Base-by-base conservation (phyloP, 2,797 vertebrate species). In the Scolopax bukidnonensis region DNA sequence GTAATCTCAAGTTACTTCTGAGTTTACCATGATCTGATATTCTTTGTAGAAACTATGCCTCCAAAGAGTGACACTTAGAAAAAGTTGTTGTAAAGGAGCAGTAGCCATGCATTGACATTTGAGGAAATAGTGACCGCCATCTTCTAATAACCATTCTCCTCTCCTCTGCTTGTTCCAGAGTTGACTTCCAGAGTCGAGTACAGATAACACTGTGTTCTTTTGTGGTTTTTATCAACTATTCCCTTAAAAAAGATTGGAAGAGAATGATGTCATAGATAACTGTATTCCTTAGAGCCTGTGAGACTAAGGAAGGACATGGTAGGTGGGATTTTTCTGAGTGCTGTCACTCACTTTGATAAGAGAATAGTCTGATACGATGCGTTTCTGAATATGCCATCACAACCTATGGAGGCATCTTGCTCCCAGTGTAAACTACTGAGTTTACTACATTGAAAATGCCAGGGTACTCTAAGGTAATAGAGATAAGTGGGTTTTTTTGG, bases 301-400 rank as follows among this genome's bases (percentile, higher is more conserved):
- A 87, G 68, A 23, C 16, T 54, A 74, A 70, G 48, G 41, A 57
- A 59, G 24, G 53, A 50, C 5, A 10, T 23, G 28, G 36, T 64
- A 47, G 64, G 19, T 83, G 30, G 53, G 32, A 36, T 85, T 94
- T 93, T 92, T 77, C 23, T 21, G 21, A 68, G 56, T 84, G 16
- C 16, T 9, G 11, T 84, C 43, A 41, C 33, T 82, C 45, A 14
- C 10, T 87, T 71, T 57, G 36, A 28, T 74, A 80, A 82, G 20
- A 24, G 43, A 69, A 57, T 57, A 43, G 4, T 79, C 38, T 74
- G 40, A 30, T 92, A 16, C 50, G 24, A 3, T 16, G 40, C 3
- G 1, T 68, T 90, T 92, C 50, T 87, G 56, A 83, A 43, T 70
- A 40, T n/a, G 30, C 17, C 5, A 8, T 78, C 14, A 21, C 12